Conservation (phyloP, 2,797 vertebrate species). For the Sternotherus odoratus region DNA sequence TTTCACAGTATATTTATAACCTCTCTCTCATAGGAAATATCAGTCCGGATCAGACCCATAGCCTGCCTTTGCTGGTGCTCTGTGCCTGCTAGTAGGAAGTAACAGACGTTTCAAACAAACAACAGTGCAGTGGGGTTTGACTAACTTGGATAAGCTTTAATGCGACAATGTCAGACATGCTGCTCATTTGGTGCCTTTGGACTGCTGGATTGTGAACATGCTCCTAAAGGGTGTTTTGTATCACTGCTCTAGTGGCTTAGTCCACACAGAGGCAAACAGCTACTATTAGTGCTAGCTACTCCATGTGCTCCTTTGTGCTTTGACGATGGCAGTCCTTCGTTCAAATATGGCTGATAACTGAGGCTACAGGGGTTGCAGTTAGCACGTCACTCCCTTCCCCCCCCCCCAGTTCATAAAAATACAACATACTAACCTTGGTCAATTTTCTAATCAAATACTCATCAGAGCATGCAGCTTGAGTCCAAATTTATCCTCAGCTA, state of each 20-base stretch:
- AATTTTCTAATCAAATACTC: slow-evolving; percentile 23
- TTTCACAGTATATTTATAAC: background rate
- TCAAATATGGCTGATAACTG: slow-evolving; percentile 13
- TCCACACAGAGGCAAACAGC: background rate
- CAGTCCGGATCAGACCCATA: background rate
- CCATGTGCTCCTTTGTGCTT: background rate
- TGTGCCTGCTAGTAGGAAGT: background rate
- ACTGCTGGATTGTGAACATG: background rate
- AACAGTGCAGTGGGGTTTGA: background rate
- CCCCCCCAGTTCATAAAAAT: background rate
- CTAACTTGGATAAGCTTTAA: background rate
- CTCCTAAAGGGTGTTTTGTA: background rate
- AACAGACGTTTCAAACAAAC: background rate
- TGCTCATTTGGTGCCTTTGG: background rate
- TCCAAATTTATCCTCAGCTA: slow-evolving; percentile 55
- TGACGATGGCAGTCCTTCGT: background rate
- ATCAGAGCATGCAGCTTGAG: background rate
- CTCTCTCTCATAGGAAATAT: background rate
- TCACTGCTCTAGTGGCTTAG: slow-evolving; percentile 31
- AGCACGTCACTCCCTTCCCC: slow-evolving; percentile 13
- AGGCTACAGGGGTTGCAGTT: slow-evolving; percentile 29
- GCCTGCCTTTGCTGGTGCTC: background rate
- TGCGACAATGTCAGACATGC: background rate
- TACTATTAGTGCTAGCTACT: background rate
- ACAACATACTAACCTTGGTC: background rate